A percentile compares a stretch with the other conserved stretches of the same genome.
phyloP scores from a whole-genome alignment of 1,140 invertebrate genomes.

The Asobara japonica region DNA sequence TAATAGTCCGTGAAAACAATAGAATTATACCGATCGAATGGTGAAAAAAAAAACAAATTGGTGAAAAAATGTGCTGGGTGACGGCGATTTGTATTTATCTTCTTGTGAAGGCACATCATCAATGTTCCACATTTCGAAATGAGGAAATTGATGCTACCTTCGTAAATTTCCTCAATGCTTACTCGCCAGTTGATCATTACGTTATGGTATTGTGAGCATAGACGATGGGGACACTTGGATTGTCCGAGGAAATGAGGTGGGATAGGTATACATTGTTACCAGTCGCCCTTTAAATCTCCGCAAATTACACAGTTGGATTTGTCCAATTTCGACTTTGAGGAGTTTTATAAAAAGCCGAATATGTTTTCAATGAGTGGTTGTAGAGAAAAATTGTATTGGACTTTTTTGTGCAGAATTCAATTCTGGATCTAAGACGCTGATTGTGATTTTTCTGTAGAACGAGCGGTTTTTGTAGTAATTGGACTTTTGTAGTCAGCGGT shows the following conservation, averaged over 20 bases:
- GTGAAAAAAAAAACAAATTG: slow-evolving; percentile 54
- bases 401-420: too few relatives aligned
- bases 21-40: slow-evolving; percentile 62
- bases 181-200: neutral
- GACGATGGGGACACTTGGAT: neutral
- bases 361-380: neutral
- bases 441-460: too few relatives aligned
- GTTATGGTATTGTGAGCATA: slow-evolving; percentile 1
- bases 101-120: neutral
- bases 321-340: too few relatives aligned
- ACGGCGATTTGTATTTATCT: neutral
- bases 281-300: too few relatives aligned
- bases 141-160: slow-evolving; percentile 1
- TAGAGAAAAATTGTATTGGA: too few relatives aligned
- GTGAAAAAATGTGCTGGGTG: neutral
- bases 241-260: neutral
- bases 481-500: too few relatives aligned
- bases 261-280: too few relatives aligned
- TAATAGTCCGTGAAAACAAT: slow-evolving; percentile 69
- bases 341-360: neutral
- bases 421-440: too few relatives aligned
- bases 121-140: slow-evolving; percentile 4
- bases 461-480: too few relatives aligned
- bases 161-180: neutral
- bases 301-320: too few relatives aligned